phyloP scores from a whole-genome alignment of 2,888 invertebrate genomes.

The Pyralis farinalis region DNA sequence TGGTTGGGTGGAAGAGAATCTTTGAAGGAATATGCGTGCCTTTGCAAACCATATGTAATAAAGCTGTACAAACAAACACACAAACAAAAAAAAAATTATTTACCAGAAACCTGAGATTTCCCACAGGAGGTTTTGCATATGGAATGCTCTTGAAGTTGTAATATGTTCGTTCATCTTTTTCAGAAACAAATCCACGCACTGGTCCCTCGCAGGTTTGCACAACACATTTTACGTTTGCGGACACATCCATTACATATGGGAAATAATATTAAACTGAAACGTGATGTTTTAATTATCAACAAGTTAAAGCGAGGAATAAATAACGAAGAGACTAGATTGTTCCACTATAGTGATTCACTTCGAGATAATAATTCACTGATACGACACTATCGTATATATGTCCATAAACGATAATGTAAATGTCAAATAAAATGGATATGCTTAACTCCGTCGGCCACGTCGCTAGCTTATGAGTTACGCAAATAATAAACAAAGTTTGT shows the following conservation, averaged over 20 bases:
- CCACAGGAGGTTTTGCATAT: conserved; percentile 62
- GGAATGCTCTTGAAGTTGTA: conserved; percentile 63
- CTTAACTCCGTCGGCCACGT: no score
- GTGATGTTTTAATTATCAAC: background rate
- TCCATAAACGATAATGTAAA: no score
- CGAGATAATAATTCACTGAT: background rate
- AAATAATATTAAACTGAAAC: background rate
- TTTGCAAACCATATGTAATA: no score
- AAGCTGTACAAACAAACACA: no score
- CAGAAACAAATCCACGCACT: conserved; percentile 49
- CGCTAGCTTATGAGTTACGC: no score
- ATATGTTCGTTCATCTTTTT: conserved; percentile 35
- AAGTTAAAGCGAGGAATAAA: background rate
- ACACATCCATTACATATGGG: background rate
- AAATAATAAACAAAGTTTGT: no score
- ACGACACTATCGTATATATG: background rate
- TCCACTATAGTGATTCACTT: background rate
- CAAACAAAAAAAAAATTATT: no score
- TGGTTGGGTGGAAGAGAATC: no score
- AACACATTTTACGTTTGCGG: conserved; percentile 20
- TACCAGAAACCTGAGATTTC: conserved; percentile 57
- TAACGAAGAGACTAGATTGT: background rate
- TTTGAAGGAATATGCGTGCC: no score
- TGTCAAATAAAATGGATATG: no score
- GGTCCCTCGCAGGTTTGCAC: conserved; percentile 49